Base-by-base conservation (phyloP, 37 sponge, comb jelly and placozoan species). In the Spongia lamella region DNA sequence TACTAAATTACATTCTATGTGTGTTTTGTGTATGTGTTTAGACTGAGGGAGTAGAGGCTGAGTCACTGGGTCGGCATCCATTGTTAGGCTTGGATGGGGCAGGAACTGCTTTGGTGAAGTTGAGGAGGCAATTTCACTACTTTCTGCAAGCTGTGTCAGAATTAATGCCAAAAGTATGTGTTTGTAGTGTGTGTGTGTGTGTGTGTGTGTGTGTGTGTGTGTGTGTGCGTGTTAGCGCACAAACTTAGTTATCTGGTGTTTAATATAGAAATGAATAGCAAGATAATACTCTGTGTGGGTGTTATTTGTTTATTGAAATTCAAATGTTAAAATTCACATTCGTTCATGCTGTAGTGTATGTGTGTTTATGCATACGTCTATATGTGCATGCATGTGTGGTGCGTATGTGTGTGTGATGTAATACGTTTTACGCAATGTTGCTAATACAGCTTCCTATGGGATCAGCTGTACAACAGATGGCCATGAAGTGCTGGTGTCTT, bases 401-500 rank as follows among this genome's bases (percentile, higher is more conserved):
- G 20, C 37, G 59, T n/a, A 59, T n/a, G 35, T 15, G 6, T 2
- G 31, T 16, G 7, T 60, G 63, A n/a, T 47, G 54, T 25, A 24
- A 56, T 30, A 35, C 16, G 7, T 20, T 30, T 7, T 17, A 14
- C n/a, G 27, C 14, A 20, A 27, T 35, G 47, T 35, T 20, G 47
- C 53, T 11, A 62, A 24, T 53, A 0, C 79, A 89, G 87, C 79
- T 96, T 3, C 93, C 93, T 15, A 63, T 66, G 59, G 90, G 94
- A 7, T 93, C 94, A 26, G 65, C 83, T 35, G 88, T 78, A 9
- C 94, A 91, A 78, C 92, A 91, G 73, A 86, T 86, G 61, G 94
- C 94, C 16, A 86, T 97, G 75, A 83, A 80, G 61, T 88, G 88
- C 59, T 93, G 92, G 90, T 91, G 84, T 77, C 76, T 97, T 60